Evolutionary conservation across 2,113 vertebrate genomes (phyloP), one percentile per base, ranked within the genome.

Genomic region (Phyllostomus hastatus): DNA sequence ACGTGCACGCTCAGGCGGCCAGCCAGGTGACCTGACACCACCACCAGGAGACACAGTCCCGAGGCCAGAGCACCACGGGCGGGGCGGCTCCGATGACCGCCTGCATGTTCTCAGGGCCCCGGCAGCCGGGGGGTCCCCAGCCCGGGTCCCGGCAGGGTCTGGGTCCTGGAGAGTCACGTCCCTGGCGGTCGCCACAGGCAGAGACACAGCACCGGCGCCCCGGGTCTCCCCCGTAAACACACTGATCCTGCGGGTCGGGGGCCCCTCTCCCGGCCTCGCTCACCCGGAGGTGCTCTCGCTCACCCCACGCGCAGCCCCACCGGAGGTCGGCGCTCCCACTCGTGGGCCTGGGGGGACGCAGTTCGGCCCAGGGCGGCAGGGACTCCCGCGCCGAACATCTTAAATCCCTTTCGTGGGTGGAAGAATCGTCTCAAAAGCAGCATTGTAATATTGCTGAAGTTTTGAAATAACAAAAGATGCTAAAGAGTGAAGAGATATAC

Each of bases 401-500:
- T 20, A 48, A 41, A 73, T 73, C 8, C 22, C 7, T 50, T 80
- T 35, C 20, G 6, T 7, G 38, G 43, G 10, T 54, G 14, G 12
- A 14, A 38, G 4, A 28, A 59, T 59, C 16, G 8, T 24, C 59
- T 75, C 26, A 2, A 61, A 66, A 48, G 79, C 70, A n/a, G 26
- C 12, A 12, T 35, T 61, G 43, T 82, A 43, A 90, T 59, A 52
- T 59, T 82, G 10, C 66, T 73, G 38, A 1, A 73, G 85, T 86
- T 46, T 90, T 73, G 82, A 90, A 69, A 87, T 24, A 85, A 14
- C 26, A 81, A 41, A 41, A 19, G 69, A 57, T 48, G 52, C 33
- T 26, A 70, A 61, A 52, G 28, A 20, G 38, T 41, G 14, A 19
- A 46, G 14, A 35, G 4, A 54, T 54, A 20, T 2, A 83, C 33